Conservation (phyloP, 2,113 vertebrate species). For the Laticauda colubrina region DNA sequence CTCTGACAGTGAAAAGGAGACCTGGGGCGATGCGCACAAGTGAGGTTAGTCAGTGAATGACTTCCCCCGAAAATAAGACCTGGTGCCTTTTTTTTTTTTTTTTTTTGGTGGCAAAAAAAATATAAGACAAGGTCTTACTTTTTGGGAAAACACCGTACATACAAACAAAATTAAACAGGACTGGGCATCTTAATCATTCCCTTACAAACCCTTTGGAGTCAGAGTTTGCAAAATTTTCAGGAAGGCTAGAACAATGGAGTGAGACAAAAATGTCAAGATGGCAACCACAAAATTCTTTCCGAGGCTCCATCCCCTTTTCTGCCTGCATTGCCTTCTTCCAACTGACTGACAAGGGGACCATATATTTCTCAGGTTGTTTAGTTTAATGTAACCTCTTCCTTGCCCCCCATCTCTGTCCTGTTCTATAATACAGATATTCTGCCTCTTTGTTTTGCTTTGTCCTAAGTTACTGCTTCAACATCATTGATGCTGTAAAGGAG, state of each 20-base stretch:
- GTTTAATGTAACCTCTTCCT: neutral
- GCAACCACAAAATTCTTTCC: neutral
- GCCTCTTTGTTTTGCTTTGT: neutral
- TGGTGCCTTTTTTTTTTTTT: too few relatives aligned
- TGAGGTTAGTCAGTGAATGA: too few relatives aligned
- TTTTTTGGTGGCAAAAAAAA: too few relatives aligned
- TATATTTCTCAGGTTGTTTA: neutral
- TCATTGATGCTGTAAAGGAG: too few relatives aligned
- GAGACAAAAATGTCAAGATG: neutral
- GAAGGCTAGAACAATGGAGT: neutral
- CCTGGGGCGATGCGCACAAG: too few relatives aligned
- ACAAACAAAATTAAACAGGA: neutral
- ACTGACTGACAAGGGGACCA: neutral
- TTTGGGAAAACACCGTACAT: too few relatives aligned
- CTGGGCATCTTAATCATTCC: neutral
- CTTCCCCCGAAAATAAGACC: too few relatives aligned
- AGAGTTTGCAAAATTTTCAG: neutral
- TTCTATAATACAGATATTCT: neutral
- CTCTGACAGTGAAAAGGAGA: too few relatives aligned
- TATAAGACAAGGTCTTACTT: too few relatives aligned
- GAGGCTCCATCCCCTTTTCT: neutral
- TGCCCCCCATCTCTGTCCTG: neutral
- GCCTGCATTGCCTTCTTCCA: neutral
- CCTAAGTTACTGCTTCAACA: neutral
- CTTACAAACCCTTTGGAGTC: neutral